Evolutionary conservation across 2,797 vertebrate genomes (phyloP).

Genomic region (Limnodromus scolopaceus): DNA sequence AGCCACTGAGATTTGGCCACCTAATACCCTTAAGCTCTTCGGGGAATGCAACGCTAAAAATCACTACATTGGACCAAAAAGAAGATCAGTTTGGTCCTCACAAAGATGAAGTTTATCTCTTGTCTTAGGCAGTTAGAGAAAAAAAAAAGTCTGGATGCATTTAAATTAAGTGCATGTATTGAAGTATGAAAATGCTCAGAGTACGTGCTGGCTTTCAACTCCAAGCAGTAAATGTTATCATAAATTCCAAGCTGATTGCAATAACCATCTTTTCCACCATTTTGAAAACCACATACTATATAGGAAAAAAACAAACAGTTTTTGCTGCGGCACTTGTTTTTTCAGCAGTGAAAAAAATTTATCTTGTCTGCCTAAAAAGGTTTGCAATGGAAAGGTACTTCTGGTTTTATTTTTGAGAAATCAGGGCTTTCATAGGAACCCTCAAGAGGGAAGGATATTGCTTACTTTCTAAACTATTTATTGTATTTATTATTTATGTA

Average conservation of each 20-base stretch:
- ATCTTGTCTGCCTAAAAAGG: background rate
- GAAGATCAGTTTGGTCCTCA: background rate
- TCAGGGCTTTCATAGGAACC: background rate
- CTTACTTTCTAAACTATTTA: background rate
- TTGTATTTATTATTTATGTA: background rate
- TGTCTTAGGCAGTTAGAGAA: background rate
- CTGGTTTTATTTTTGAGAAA: background rate
- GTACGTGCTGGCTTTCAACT: background rate
- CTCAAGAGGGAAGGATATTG: background rate
- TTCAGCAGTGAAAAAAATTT: background rate
- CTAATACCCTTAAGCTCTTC: background rate
- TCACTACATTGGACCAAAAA: background rate
- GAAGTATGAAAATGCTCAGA: background rate
- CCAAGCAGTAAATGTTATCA: background rate
- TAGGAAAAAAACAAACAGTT: background rate
- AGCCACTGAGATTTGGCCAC: background rate
- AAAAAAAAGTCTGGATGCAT: background rate
- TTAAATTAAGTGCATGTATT: background rate
- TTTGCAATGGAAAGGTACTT: background rate
- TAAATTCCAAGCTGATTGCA: background rate
- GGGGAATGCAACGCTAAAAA: background rate
- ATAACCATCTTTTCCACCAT: background rate
- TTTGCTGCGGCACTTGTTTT: background rate
- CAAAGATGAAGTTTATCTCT: background rate
- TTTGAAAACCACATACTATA: background rate